Percentiles rank a stretch among this genome's conserved stretches.
Evolutionary conservation across 2,888 invertebrate species (phyloP).

Genomic region (Halictus quadricinctus): DNA sequence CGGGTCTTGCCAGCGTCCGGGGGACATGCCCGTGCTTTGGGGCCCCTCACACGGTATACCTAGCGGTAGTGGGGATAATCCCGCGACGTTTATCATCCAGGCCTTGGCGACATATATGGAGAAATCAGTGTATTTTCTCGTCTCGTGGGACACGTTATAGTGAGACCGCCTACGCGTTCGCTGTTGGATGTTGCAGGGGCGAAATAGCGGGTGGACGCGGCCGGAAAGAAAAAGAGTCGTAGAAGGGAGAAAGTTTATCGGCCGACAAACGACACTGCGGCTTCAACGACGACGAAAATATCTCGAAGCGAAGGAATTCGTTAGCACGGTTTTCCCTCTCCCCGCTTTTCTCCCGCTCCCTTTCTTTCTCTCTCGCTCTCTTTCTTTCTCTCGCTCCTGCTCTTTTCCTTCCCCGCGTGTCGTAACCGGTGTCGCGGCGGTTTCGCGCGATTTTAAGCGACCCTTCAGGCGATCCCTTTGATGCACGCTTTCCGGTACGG

Average conservation of each 20-base stretch:
- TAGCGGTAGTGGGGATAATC: too few relatives aligned
- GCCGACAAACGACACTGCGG: conserved; percentile 57
- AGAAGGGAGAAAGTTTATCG: conserved; percentile 58
- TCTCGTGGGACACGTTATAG: not conserved
- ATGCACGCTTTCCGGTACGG: conserved; percentile 48
- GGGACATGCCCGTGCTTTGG: too few relatives aligned
- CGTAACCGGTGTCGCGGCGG: conserved; percentile 36
- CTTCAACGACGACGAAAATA: conserved; percentile 60
- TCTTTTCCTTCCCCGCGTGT: conserved; percentile 30
- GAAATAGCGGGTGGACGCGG: conserved; percentile 37
- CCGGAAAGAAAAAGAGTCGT: conserved; percentile 25
- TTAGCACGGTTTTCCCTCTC: conserved; percentile 27
- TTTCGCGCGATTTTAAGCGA: conserved; percentile 53
- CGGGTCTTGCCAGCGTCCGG: too few relatives aligned
- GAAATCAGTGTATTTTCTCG: too few relatives aligned
- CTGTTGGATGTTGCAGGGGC: conserved; percentile 18
- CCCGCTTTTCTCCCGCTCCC: not conserved
- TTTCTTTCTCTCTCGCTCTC: not conserved
- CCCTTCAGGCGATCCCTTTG: conserved; percentile 53
- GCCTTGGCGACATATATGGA: too few relatives aligned
- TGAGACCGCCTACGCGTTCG: conserved; percentile 27
- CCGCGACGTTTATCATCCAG: too few relatives aligned
- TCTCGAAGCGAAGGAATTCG: conserved; percentile 62
- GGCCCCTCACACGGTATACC: too few relatives aligned
- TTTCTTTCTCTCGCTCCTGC: not conserved